Percentiles rank a stretch among this genome's conserved stretches.
phyloP scores from a whole-genome alignment of 2,888 invertebrate genomes.

The Magallana nippona region DNA sequence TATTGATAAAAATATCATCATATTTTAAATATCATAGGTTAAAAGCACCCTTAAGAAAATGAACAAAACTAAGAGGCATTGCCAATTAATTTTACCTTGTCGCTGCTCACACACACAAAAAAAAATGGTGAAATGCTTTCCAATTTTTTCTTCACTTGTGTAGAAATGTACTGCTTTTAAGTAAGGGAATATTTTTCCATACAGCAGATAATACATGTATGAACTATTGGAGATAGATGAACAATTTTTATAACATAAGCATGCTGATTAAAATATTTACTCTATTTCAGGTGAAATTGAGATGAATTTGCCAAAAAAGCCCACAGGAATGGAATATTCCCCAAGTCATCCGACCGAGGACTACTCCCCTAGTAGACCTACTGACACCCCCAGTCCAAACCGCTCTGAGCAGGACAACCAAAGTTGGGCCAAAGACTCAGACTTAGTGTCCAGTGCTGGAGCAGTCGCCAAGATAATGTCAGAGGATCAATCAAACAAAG shows the following conservation, averaged over 20 bases:
- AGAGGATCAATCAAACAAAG: slow-evolving; percentile 1
- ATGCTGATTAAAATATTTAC: neutral
- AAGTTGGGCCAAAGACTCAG: neutral
- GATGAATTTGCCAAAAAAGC: neutral
- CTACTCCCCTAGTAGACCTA: neutral
- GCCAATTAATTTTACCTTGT: too few relatives aligned
- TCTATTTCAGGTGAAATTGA: neutral
- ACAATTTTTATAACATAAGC: neutral
- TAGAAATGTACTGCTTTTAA: too few relatives aligned
- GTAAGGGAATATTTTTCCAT: too few relatives aligned
- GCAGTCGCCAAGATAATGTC: neutral
- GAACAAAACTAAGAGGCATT: too few relatives aligned
- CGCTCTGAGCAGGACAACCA: neutral
- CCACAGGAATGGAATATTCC: slow-evolving; percentile 20
- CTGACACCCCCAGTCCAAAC: slow-evolving; percentile 2
- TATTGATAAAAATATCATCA: too few relatives aligned
- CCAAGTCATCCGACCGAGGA: slow-evolving; percentile 5
- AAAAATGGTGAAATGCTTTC: too few relatives aligned
- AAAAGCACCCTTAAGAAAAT: too few relatives aligned
- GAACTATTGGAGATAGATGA: too few relatives aligned
- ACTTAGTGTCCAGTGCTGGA: neutral
- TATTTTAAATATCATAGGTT: too few relatives aligned
- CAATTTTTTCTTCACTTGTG: too few relatives aligned
- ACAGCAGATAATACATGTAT: too few relatives aligned
- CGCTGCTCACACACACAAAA: too few relatives aligned